Base-by-base conservation (phyloP, 2,888 invertebrate species). In the Acanthococcus lagerstroemiae region DNA sequence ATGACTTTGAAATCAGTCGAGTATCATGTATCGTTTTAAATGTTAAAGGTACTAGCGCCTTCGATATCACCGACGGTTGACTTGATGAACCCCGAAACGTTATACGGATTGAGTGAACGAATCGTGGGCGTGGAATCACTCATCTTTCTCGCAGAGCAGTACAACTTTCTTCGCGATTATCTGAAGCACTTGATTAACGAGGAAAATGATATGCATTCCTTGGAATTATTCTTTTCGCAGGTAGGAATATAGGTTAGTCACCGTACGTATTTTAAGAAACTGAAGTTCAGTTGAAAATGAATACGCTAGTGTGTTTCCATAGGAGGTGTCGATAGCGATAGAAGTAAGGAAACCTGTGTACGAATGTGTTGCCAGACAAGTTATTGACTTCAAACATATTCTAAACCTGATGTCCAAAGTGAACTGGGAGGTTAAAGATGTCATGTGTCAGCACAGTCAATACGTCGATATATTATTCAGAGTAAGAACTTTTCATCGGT, bases 381-480 rank as follows among this genome's bases (percentile, higher is more conserved):
- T 87, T 1, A 84, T 95, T 6, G 88, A 94, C 74, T 83, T 87
- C 5, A 82, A 87, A 45, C 81, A 84, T 17, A 83, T 90, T 27
- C 77, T 95, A 7, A 80, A 83, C 68, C 82, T 87, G n/a, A 95
- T 99, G 88, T 86, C 90, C 65, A 87, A 87, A 77, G 93, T 95
- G 0, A 88, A 90, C 76, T 99, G 96, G 96, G 84, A 93, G 77
- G 84, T 97, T 67, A 92, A 91, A 79, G 93, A 91, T 72, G 92
- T 99, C 0, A 92, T 91, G 78, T 92, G 90, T 1, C 90, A 95
- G 72, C 95, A 99, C 75, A 95, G 91, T 74, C 78, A 82, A 2
- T 99, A 99, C 75, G 85, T 91, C 12, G 90, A 92, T 65, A 67
- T 67, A 12, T 66, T 69, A 9, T 55, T 69, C 27, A 48, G 67